Evolutionary conservation across 2,888 invertebrate genomes (phyloP), one percentile per base, ranked within the genome.

Genomic region (Metallyticus violacea): DNA sequence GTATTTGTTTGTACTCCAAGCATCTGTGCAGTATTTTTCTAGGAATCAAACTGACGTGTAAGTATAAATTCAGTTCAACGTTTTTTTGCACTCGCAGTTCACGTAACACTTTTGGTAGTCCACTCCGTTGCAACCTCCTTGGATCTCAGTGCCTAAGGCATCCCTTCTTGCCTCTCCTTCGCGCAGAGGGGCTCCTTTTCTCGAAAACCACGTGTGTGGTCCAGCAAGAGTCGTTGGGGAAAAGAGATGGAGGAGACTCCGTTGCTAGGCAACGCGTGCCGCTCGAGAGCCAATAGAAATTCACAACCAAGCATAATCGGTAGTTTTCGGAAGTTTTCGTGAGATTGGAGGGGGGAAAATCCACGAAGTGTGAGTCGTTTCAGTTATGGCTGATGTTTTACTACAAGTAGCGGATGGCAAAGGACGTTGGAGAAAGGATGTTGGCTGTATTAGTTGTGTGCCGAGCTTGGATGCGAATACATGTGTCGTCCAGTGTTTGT

Each of bases 221-320:
- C 88, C 88, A 81, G 82, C 30, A 22, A 22, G 89, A 89, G 83
- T 76, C 26, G 85, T 85, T 77, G 87, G 80, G 86, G 89, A 78
- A 85, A 77, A 30, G 85, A 77, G 78, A 85, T 15, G 81, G 81
- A 81, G 40, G 81, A 81, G 30, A n/a, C 81, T 30, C 78, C 85
- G 87, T 87, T 86, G 88, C 88, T 62, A 76, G 78, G 88, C 88
- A 87, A 88, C 88, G 87, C 83, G 85, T 88, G 87, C 88, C 88
- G 89, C 87, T 88, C 81, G 62, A 85, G 79, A 77, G 86, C 88
- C 88, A 88, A 89, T 89, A 86, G 86, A 62, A 88, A 76, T 62
- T 79, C 79, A 82, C 78, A 85, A 85, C 26, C 29, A 25, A 4
- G 2, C 26, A 22, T 76, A 76, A 85, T 86, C 86, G 87, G 82